Evolutionary conservation across 2,797 vertebrate species (phyloP).

Genomic region (Phrynocephalus guinanensis): DNA sequence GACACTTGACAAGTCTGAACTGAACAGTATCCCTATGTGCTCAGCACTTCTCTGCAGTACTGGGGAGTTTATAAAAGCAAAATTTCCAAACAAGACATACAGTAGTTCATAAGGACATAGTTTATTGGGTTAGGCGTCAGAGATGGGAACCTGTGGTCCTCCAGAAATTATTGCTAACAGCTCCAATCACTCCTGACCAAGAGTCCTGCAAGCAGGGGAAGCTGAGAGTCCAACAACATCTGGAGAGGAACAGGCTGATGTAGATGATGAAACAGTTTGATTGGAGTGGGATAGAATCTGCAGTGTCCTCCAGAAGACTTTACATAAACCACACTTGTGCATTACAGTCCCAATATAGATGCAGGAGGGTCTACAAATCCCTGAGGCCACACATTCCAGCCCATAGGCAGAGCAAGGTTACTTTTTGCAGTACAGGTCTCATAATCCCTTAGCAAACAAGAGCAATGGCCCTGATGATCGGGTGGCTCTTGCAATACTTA

Average conservation of each 20-base stretch:
- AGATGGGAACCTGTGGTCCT: background rate
- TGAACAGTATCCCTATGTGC: too few relatives aligned
- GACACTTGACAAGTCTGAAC: too few relatives aligned
- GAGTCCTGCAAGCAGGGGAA: background rate
- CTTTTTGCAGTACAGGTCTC: too few relatives aligned
- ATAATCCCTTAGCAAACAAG: too few relatives aligned
- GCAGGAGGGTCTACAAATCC: background rate
- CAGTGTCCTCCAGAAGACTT: background rate
- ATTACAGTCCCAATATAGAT: background rate
- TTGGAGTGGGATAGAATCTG: background rate
- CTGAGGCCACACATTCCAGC: background rate
- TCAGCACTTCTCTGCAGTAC: too few relatives aligned
- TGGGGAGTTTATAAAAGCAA: background rate
- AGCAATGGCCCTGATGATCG: too few relatives aligned
- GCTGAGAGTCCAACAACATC: background rate
- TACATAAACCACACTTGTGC: background rate
- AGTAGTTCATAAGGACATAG: too few relatives aligned
- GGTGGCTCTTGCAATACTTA: slow-evolving; percentile 2
- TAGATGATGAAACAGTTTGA: background rate
- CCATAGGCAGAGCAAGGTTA: background rate
- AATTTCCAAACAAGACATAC: too few relatives aligned
- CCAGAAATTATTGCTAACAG: background rate
- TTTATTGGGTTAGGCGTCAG: too few relatives aligned
- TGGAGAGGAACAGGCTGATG: background rate
- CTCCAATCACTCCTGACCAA: background rate